Conservation (phyloP, 2,888 invertebrate genomes). For the Chloroclysta siterata region DNA sequence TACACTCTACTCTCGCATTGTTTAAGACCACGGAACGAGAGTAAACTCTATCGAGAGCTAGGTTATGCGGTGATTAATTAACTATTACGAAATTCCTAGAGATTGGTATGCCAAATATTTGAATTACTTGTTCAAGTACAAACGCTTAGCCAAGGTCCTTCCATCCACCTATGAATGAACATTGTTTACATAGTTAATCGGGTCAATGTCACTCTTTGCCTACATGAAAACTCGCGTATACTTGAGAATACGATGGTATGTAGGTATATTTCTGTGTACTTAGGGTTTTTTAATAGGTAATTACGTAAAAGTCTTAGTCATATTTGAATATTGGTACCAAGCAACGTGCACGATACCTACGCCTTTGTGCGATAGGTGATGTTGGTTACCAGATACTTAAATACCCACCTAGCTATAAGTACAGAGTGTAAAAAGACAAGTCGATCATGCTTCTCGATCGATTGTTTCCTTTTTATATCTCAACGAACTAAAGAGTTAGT, state of each 20-base stretch:
- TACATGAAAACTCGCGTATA: constrained; percentile 1
- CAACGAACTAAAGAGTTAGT: no score
- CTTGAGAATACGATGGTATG: neutral
- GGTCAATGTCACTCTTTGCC: constrained; percentile 45
- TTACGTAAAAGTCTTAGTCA: neutral
- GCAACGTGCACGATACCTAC: neutral
- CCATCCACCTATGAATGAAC: constrained; percentile 18
- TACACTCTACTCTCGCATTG: neutral
- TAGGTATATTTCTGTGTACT: neutral
- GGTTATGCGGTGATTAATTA: neutral
- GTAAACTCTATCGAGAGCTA: neutral
- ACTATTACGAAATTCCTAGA: constrained; percentile 22
- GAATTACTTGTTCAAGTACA: constrained; percentile 1
- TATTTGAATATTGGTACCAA: neutral
- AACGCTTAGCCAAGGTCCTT: neutral
- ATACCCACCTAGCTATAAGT: no score
- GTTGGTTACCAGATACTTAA: no score
- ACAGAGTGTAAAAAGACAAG: no score
- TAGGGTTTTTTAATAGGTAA: neutral
- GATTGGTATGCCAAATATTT: constrained; percentile 36
- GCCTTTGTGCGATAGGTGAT: neutral
- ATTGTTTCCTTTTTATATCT: no score
- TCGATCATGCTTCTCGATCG: no score
- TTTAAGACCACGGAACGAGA: neutral
- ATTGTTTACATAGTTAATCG: constrained; percentile 44